Percentiles rank a stretch among this genome's conserved stretches.
phyloP scores from a whole-genome alignment of 1,140 invertebrate species.

The Aricia agestis region DNA sequence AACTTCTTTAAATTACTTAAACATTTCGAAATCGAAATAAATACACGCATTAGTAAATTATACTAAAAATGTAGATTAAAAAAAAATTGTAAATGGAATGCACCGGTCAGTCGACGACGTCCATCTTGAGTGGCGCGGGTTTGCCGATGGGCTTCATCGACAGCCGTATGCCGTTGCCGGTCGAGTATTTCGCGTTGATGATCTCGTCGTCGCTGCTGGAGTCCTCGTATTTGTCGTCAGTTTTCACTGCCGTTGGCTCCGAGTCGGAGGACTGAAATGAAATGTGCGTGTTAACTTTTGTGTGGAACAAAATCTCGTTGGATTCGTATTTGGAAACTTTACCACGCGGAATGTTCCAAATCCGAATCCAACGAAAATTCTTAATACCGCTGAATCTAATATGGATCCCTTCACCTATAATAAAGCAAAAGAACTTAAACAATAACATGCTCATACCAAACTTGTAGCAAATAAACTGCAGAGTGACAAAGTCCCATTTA shows the following conservation, averaged over 20 bases:
- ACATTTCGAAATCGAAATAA: not conserved
- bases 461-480: no score
- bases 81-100: constrained; percentile 13
- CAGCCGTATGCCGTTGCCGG: constrained; percentile 44
- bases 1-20: not conserved
- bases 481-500: no score
- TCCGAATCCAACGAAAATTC: no score
- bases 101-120: constrained; percentile 55
- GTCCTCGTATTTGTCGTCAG: constrained; percentile 47
- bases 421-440: no score
- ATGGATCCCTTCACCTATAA: no score
- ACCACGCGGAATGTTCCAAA: no score
- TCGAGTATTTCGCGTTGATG: constrained; percentile 45
- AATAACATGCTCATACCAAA: no score
- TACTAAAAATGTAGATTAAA: not conserved
- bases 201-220: constrained; percentile 66
- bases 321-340: no score
- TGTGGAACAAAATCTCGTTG: not conserved
- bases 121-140: constrained; percentile 57
- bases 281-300: constrained; percentile 17
- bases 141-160: constrained; percentile 62
- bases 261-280: constrained; percentile 55
- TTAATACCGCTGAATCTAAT: no score
- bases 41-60: not conserved
- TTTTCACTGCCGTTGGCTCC: constrained; percentile 41